Evolutionary conservation across 2,797 vertebrate genomes (phyloP).

Genomic region (Rousettus madagascariensis): DNA sequence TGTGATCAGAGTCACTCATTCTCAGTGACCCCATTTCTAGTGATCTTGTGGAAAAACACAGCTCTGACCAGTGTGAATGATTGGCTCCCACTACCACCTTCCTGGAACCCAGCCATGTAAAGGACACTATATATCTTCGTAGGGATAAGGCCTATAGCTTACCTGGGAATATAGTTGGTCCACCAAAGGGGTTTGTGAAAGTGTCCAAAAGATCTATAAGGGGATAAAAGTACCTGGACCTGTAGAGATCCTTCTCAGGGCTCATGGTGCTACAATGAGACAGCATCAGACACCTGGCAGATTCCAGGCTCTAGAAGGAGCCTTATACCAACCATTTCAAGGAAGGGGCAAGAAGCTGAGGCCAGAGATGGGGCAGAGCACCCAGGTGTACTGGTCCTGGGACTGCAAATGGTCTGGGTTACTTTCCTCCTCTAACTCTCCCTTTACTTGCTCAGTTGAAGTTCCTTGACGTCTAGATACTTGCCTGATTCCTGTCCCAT

Average conservation of each 20-base stretch:
- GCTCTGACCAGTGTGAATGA: neutral
- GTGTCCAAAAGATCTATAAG: neutral
- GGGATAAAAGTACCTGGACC: neutral
- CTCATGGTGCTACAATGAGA: neutral
- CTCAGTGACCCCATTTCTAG: neutral
- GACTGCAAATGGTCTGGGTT: accelerated
- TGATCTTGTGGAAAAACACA: neutral
- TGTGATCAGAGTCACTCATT: neutral
- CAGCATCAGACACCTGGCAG: neutral
- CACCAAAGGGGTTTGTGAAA: accelerated
- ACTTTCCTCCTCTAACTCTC: accelerated
- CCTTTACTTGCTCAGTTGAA: neutral
- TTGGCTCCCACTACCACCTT: accelerated
- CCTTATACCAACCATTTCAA: neutral
- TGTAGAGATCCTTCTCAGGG: neutral
- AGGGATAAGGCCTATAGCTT: neutral
- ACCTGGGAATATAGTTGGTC: neutral
- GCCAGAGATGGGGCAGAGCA: no score
- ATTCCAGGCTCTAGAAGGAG: neutral
- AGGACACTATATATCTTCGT: accelerated
- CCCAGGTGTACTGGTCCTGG: neutral
- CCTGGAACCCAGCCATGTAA: neutral
- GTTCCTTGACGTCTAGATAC: neutral
- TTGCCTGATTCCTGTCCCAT: neutral
- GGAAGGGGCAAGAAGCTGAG: neutral